Percentiles rank a stretch among this genome's conserved stretches.
These are phyloP conservation scores for Hypolimnas misippus DNA, from an alignment of 2,888 invertebrate genomes.

Conservation along the genomic window DNA sequence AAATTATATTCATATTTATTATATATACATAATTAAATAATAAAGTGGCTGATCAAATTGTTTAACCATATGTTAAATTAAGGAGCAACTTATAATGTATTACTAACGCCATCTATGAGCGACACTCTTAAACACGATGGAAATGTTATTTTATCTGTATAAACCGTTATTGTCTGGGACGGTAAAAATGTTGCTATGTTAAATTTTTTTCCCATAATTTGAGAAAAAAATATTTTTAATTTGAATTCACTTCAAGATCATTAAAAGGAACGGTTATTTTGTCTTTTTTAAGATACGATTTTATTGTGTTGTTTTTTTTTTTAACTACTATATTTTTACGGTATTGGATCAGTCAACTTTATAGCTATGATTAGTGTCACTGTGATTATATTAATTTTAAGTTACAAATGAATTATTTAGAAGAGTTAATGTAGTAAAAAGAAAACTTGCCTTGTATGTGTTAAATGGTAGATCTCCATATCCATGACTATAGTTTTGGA, in stretches of 20 bases:
- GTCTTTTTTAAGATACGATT: too few species aligned
- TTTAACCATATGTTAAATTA: too few species aligned
- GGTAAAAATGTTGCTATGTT: neutral
- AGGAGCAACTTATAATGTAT: neutral
- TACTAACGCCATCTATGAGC: conserved; percentile 1
- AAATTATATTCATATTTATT: conserved; percentile 21
- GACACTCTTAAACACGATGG: neutral
- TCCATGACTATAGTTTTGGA: neutral
- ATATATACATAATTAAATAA: neutral
- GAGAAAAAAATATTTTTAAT: neutral
- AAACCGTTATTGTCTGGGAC: neutral
- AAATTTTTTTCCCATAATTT: neutral
- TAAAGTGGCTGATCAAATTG: conserved; percentile 7
- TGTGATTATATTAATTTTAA: conserved; percentile 8
- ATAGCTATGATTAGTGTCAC: conserved; percentile 5
- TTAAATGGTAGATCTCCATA: conserved; percentile 2
- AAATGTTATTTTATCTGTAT: neutral
- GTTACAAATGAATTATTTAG: conserved; percentile 1
- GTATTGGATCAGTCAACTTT: neutral
- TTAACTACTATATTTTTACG: neutral
- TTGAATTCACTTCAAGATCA: too few species aligned
- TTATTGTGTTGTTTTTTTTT: too few species aligned
- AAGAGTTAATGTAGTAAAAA: neutral
- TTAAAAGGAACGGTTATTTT: too few species aligned
- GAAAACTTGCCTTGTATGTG: neutral